Percentiles rank a stretch among this genome's conserved stretches.
These are phyloP conservation scores for Trissonchulus latispiculum DNA, from an alignment of 2,888 invertebrate species.

Conservation along the genomic window DNA sequence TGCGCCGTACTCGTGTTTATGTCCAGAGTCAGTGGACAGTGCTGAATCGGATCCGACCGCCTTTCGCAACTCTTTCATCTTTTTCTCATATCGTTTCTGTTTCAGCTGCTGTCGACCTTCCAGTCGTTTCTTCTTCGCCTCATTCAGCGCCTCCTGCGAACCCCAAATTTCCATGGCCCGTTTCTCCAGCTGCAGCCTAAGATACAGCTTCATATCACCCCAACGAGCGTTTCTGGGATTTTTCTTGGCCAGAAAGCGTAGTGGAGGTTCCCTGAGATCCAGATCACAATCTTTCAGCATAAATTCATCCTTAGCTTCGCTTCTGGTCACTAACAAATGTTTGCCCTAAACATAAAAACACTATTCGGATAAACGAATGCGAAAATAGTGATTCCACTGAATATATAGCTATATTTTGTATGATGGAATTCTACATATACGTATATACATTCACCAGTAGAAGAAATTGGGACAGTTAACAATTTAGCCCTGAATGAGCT, in stretches of 20 bases:
- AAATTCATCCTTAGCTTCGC: conserved; percentile 79
- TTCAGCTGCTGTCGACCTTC: conserved; percentile 60
- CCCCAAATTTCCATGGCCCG: conserved; percentile 79
- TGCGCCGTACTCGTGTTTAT: conserved; percentile 63
- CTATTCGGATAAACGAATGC: too few species aligned
- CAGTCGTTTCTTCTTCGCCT: conserved; percentile 61
- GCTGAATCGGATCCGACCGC: background rate
- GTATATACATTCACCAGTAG: too few species aligned
- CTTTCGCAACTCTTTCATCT: conserved; percentile 57
- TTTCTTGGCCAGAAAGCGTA: conserved; percentile 71
- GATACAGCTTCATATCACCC: conserved; percentile 92
- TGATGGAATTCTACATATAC: too few species aligned
- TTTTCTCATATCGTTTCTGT: conserved; percentile 67
- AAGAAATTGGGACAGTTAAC: too few species aligned
- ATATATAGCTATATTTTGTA: too few species aligned
- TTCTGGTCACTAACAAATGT: conserved; percentile 77
- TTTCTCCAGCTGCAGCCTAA: conserved; percentile 66
- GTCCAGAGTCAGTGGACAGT: conserved; percentile 45
- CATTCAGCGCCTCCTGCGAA: conserved; percentile 60
- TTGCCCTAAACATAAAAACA: conserved; percentile 57
- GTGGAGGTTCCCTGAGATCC: conserved; percentile 68
- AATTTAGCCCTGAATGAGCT: too few species aligned
- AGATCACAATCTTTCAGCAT: conserved; percentile 86
- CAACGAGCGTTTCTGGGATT: conserved; percentile 84
- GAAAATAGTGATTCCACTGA: too few species aligned